Conservation (phyloP, 2,113 vertebrate genomes). For the Peromyscus californicus region DNA sequence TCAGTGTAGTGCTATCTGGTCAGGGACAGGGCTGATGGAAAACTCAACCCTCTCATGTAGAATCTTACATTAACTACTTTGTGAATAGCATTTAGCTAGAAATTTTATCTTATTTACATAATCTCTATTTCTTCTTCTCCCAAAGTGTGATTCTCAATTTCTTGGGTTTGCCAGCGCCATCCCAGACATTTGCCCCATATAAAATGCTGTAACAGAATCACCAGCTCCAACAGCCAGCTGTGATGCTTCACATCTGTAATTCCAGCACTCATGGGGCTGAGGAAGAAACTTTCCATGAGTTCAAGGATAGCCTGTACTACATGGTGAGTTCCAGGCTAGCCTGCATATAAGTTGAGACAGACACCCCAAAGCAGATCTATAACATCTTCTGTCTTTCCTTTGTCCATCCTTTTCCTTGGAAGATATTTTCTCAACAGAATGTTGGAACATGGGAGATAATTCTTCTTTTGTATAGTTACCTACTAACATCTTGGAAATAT, state of each 20-base stretch:
- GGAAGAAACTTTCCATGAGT: not conserved
- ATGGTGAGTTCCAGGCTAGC: not conserved
- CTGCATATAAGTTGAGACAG: not conserved
- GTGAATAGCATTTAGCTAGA: not conserved
- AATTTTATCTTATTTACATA: not conserved
- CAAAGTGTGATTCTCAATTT: not conserved
- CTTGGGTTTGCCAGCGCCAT: not conserved
- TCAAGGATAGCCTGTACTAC: not conserved
- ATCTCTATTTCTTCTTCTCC: not conserved
- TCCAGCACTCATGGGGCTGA: not conserved
- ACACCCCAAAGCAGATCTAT: not conserved
- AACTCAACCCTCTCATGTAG: not conserved
- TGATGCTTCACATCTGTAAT: not conserved
- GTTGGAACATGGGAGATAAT: not conserved
- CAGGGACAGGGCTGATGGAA: not conserved
- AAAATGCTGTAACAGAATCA: not conserved
- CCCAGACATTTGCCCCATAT: not conserved
- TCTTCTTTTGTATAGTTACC: not conserved
- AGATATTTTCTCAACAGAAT: not conserved
- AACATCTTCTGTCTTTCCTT: not conserved
- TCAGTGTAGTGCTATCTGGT: constrained; percentile 16
- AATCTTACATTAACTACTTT: not conserved
- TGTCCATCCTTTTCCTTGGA: not conserved
- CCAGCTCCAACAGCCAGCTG: not conserved
- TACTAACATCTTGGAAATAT: not conserved